These are phyloP conservation scores for Periparus ater DNA, from an alignment of 2,797 vertebrate species.

Conservation along the genomic window DNA sequence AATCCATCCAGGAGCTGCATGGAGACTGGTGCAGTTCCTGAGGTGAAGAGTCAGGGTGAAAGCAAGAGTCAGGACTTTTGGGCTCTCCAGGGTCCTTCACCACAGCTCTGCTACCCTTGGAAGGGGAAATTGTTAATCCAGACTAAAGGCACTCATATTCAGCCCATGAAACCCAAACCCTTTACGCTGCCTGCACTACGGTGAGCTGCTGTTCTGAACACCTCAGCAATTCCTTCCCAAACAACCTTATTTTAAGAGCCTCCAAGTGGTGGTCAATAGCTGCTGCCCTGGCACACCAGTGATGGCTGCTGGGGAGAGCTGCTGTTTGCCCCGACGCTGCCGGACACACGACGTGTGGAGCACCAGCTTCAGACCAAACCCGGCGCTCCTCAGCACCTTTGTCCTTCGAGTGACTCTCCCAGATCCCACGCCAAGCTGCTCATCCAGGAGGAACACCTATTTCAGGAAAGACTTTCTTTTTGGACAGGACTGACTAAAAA, in stretches of 20 bases:
- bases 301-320: not conserved
- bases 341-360: rapidly evolving
- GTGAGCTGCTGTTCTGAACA: not conserved
- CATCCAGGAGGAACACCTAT: not conserved
- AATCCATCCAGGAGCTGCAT: not conserved
- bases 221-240: not conserved
- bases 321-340: rapidly evolving
- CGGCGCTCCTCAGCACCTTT: rapidly evolving
- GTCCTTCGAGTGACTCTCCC: not conserved
- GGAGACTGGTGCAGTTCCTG: not conserved
- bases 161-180: not conserved
- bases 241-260: not conserved
- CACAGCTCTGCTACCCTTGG: not conserved
- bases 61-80: not conserved
- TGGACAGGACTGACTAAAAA: not conserved
- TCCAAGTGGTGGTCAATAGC: not conserved
- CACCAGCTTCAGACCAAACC: not conserved
- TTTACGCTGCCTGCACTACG: rapidly evolving
- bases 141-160: not conserved
- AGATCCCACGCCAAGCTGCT: not conserved
- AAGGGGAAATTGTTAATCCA: not conserved
- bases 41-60: not conserved
- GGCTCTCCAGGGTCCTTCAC: not conserved
- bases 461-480: not conserved
- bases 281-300: not conserved